These are phyloP conservation scores for Dicyrtoma fusca DNA, from an alignment of 2,888 invertebrate genomes.

Conservation along the genomic window DNA sequence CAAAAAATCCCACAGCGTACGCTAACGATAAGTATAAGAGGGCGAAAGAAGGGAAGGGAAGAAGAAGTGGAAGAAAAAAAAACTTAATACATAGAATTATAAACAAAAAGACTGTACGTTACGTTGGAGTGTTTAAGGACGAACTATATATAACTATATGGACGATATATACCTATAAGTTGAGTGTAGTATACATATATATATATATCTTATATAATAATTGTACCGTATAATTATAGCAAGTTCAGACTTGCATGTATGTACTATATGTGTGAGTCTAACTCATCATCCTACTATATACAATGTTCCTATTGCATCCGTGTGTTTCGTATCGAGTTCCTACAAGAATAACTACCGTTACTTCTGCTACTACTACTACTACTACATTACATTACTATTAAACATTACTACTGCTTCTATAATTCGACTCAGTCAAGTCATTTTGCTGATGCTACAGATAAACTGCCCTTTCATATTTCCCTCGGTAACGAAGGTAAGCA, in stretches of 20 bases:
- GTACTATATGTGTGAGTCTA: not conserved
- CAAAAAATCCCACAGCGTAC: not conserved
- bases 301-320: conserved; percentile 47
- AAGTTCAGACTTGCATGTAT: not conserved
- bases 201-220: not conserved
- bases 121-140: no score
- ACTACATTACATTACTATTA: conserved; percentile 1
- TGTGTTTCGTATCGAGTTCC: conserved; percentile 48
- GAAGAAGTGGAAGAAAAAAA: not conserved
- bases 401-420: not conserved
- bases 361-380: conserved; percentile 27
- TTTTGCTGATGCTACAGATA: conserved; percentile 23
- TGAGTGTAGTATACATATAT: no score
- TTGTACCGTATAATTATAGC: not conserved
- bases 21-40: not conserved
- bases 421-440: conserved; percentile 4
- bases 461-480: conserved; percentile 4
- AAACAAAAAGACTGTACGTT: no score
- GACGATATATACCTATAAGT: no score
- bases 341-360: conserved; percentile 32
- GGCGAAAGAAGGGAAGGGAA: not conserved
- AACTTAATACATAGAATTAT: no score
- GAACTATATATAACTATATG: no score
- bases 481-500: conserved; percentile 10
- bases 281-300: conserved; percentile 40